These are phyloP conservation scores for Tokudaia tokunoshimensis DNA, from an alignment of 2,797 vertebrate species.

Conservation along the genomic window DNA sequence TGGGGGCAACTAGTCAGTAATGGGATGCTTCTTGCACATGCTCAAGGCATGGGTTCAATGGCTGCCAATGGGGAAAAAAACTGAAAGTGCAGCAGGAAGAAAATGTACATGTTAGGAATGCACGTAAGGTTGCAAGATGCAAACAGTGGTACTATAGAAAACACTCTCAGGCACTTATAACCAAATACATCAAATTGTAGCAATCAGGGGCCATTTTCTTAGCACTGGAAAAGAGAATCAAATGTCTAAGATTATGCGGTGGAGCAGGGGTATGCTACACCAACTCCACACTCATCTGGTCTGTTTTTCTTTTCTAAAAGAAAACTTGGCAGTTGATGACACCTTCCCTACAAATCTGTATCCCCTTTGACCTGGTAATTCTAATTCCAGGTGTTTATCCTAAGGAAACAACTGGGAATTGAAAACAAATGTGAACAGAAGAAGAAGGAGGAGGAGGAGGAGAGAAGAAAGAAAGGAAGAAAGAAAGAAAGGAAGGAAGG, in stretches of 20 bases:
- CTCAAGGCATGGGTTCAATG: neutral
- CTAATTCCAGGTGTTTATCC: neutral
- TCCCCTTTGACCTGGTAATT: neutral
- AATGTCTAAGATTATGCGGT: neutral
- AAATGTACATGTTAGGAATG: neutral
- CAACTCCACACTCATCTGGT: neutral
- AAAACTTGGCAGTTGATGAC: neutral
- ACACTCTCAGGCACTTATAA: neutral
- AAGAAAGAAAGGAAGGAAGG: too few species aligned
- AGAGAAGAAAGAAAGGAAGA: too few species aligned
- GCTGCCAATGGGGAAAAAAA: too few species aligned
- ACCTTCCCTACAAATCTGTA: neutral
- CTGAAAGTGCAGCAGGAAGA: neutral
- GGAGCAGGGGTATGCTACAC: neutral
- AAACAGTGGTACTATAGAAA: neutral
- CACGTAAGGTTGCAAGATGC: neutral
- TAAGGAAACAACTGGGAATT: neutral
- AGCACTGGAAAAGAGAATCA: neutral
- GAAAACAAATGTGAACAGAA: neutral
- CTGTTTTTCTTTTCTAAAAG: neutral
- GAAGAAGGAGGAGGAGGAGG: too few species aligned
- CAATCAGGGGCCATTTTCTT: neutral
- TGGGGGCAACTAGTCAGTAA: neutral
- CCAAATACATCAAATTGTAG: neutral
- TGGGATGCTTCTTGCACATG: neutral